phyloP scores from a whole-genome alignment of 2,888 invertebrate genomes.

The Ischnus inquisitorius region DNA sequence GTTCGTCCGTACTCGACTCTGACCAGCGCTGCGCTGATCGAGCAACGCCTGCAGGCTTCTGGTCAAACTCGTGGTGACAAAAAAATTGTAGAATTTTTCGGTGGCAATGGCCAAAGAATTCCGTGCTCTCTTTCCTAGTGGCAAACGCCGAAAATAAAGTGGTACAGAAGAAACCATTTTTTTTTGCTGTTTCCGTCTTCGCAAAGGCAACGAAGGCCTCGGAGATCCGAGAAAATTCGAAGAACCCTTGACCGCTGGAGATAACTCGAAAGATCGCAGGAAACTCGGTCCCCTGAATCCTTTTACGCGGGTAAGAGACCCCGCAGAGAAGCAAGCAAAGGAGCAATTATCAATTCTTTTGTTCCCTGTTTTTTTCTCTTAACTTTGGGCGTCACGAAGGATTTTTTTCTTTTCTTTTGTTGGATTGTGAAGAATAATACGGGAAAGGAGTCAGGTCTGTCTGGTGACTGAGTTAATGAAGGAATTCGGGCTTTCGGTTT shows the following conservation, averaged over 20 bases:
- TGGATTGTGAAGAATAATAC: neutral
- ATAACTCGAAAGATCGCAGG: constrained; percentile 3
- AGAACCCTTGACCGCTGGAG: constrained; percentile 33
- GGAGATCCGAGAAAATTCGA: constrained; percentile 26
- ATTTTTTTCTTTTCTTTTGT: neutral
- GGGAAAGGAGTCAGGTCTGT: neutral
- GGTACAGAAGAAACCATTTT: neutral
- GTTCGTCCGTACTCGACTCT: constrained; percentile 37
- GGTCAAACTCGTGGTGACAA: constrained; percentile 10
- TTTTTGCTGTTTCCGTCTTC: neutral
- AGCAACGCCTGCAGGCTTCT: constrained; percentile 19
- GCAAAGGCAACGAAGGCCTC: constrained; percentile 16
- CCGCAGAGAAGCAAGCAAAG: constrained; percentile 54
- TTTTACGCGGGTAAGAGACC: constrained; percentile 46
- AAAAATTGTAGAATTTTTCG: constrained; percentile 1
- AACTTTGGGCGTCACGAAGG: neutral
- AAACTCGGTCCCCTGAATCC: constrained; percentile 44
- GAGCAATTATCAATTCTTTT: constrained; percentile 67
- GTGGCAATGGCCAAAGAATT: neutral
- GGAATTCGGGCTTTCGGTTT: neutral
- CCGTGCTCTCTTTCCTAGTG: neutral
- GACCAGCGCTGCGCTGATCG: constrained; percentile 2
- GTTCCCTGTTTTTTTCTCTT: constrained; percentile 47
- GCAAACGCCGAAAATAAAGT: neutral
- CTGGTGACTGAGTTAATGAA: neutral